Conservation (phyloP, 2,888 invertebrate species). For the Trypoxylon attenuatum region DNA sequence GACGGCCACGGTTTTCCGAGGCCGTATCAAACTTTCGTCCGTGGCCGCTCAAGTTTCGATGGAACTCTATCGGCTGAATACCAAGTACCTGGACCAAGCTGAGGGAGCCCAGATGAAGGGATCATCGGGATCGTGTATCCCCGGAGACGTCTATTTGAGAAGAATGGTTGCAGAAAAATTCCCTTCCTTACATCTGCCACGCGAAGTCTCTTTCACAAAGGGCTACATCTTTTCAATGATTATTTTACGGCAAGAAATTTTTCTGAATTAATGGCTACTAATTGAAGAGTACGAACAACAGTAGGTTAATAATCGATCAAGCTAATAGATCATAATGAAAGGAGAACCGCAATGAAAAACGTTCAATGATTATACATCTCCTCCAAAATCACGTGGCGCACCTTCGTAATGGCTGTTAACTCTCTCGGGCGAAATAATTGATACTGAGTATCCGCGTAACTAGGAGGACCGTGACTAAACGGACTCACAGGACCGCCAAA, state of each 20-base stretch:
- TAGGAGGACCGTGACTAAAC: conserved; percentile 34
- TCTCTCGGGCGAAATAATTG: conserved; percentile 39
- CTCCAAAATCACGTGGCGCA: neutral
- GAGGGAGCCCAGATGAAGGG: conserved; percentile 30
- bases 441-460: conserved; percentile 48
- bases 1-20: conserved; percentile 49
- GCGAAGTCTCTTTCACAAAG: neutral
- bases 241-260: no score
- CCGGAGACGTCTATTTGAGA: conserved; percentile 41
- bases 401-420: neutral
- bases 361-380: no score
- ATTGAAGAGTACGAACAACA: no score
- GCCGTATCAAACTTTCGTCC: conserved; percentile 60
- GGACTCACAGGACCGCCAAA: conserved; percentile 20
- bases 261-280: no score
- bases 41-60: conserved; percentile 67
- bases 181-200: conserved; percentile 1
- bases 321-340: no score
- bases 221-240: no score
- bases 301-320: no score
- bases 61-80: conserved; percentile 64
- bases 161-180: conserved; percentile 40
- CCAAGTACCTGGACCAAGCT: conserved; percentile 53
- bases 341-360: no score
- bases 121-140: conserved; percentile 38